A percentile compares a stretch with the other conserved stretches of the same genome.
Conservation (phyloP, 2,888 invertebrate species). For the Drosophila stalkeri region DNA sequence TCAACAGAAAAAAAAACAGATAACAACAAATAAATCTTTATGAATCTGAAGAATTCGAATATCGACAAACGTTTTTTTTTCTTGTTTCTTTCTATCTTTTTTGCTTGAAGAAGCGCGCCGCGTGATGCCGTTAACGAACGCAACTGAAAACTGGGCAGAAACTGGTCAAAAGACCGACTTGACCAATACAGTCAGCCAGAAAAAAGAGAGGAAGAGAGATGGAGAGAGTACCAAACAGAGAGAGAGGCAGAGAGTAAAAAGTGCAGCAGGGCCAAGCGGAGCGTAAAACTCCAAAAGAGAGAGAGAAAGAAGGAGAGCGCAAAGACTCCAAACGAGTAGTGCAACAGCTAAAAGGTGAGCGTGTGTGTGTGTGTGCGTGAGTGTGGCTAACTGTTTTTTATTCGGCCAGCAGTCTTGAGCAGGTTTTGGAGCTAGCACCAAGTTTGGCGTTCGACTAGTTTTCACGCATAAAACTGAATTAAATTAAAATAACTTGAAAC, state of each 20-base stretch:
- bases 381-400: conserved; percentile 53
- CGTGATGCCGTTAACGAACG: conserved; percentile 78
- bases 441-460: conserved; percentile 72
- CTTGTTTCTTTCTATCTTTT: conserved; percentile 10
- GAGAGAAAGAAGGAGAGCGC: conserved; percentile 10
- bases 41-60: conserved; percentile 41
- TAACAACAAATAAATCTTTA: conserved; percentile 21
- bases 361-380: conserved; percentile 13
- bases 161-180: conserved; percentile 70
- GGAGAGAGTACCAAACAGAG: not conserved
- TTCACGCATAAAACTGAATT: conserved; percentile 73
- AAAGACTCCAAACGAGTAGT: conserved; percentile 27
- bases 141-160: conserved; percentile 68
- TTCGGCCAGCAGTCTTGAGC: conserved; percentile 21
- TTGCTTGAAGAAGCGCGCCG: conserved; percentile 47
- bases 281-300: conserved; percentile 55
- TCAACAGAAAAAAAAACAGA: conserved; percentile 30
- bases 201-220: conserved; percentile 5
- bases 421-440: conserved; percentile 26
- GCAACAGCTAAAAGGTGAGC: conserved; percentile 22
- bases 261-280: conserved; percentile 53
- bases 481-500: conserved; percentile 59
- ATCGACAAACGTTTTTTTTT: conserved; percentile 24
- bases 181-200: conserved; percentile 63
- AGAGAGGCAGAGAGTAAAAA: conserved; percentile 45